Evolutionary conservation across 2,113 vertebrate species (phyloP).

Genomic region (Ageneiosus marmoratus): DNA sequence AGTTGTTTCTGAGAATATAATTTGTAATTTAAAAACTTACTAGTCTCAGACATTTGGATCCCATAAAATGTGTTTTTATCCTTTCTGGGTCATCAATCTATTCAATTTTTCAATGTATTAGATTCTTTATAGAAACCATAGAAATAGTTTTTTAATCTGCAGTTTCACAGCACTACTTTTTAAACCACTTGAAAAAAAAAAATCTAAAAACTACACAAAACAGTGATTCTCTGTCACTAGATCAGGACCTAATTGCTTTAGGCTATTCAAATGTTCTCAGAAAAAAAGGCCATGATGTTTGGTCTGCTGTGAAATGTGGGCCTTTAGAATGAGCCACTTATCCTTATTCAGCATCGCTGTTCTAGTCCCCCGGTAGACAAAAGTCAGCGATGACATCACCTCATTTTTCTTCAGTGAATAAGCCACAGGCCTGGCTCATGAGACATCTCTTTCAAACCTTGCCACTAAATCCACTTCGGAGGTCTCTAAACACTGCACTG

Average conservation of each 20-base stretch:
- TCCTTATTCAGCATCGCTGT: constrained; percentile 33
- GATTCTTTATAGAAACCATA: not conserved
- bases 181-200: not conserved
- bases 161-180: not conserved
- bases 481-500: constrained; percentile 40
- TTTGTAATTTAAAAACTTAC: not conserved
- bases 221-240: constrained; percentile 1
- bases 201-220: not conserved
- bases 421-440: constrained; percentile 58
- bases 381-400: constrained; percentile 65
- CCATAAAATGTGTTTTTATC: not conserved
- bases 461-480: constrained; percentile 57
- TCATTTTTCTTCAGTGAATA: constrained; percentile 66
- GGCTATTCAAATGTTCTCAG: not conserved
- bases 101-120: not conserved
- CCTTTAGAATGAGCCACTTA: constrained; percentile 44
- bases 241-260: not conserved
- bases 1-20: not conserved
- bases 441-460: constrained; percentile 67
- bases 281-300: constrained; percentile 24
- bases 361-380: constrained; percentile 50
- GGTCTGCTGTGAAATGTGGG: constrained; percentile 35
- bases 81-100: not conserved
- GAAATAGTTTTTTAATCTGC: not conserved
- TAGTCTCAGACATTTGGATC: not conserved